Percentiles rank a stretch among this genome's conserved stretches.
Conservation (phyloP, 2,888 invertebrate genomes). For the Pristionchus maxplancki region DNA sequence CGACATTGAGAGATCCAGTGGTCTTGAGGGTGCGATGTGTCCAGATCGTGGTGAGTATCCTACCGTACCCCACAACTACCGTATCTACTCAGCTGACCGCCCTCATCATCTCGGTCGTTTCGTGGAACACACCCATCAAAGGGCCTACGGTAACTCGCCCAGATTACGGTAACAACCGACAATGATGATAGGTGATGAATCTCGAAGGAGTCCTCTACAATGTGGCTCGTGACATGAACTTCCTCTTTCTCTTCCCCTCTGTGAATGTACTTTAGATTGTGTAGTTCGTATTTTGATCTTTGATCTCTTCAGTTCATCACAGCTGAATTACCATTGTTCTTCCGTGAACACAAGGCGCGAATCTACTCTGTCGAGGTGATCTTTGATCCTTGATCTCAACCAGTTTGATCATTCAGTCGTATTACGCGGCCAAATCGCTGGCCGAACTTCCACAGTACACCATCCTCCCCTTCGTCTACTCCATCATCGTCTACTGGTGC, state of each 20-base stretch:
- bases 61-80: background rate
- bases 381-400: background rate
- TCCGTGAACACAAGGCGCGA: conserved; percentile 90
- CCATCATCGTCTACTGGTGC: conserved; percentile 89
- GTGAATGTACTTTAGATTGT: conserved; percentile 85
- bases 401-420: background rate
- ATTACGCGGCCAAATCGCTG: conserved; percentile 38
- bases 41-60: conserved; percentile 87
- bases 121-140: conserved; percentile 57
- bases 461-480: conserved; percentile 88
- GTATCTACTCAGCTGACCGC: conserved; percentile 62
- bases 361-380: conserved; percentile 90
- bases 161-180: background rate
- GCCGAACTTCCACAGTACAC: conserved; percentile 86
- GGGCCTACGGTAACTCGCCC: conserved; percentile 54
- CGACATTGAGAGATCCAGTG: conserved; percentile 91
- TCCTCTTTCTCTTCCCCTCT: conserved; percentile 93
- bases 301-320: conserved; percentile 86
- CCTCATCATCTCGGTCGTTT: conserved; percentile 65
- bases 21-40: conserved; percentile 90
- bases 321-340: conserved; percentile 90
- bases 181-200: conserved; percentile 57
- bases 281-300: conserved; percentile 10
- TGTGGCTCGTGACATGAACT: conserved; percentile 85
- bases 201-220: conserved; percentile 73